Percentiles rank a stretch among this genome's conserved stretches.
phyloP scores from a whole-genome alignment of 2,888 invertebrate genomes.

The Trichogramma dendrolimi region DNA sequence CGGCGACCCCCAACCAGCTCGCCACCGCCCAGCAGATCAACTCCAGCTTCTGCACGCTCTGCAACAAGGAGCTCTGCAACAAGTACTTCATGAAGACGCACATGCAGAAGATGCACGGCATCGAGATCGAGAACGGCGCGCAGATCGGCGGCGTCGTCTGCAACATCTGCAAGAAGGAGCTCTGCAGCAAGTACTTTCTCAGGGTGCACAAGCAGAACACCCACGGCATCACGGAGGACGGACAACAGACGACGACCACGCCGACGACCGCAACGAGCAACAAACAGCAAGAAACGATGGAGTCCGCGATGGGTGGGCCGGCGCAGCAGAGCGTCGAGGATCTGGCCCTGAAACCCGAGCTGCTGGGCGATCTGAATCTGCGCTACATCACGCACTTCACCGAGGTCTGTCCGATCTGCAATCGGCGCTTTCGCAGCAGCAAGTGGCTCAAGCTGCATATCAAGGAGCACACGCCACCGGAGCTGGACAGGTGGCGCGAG shows the following conservation, averaged over 20 bases:
- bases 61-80: slow-evolving; percentile 98
- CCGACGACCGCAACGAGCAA: slow-evolving; percentile 29
- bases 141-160: slow-evolving; percentile 92
- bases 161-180: slow-evolving; percentile 96
- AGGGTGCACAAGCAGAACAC: slow-evolving; percentile 97
- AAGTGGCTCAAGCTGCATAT: slow-evolving; percentile 86
- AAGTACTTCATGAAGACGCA: slow-evolving; percentile 99
- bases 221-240: slow-evolving; percentile 90
- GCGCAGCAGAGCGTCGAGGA: slow-evolving; percentile 42
- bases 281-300: slow-evolving; percentile 42
- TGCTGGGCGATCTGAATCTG: slow-evolving; percentile 59
- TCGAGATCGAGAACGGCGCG: slow-evolving; percentile 87
- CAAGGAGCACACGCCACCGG: slow-evolving; percentile 75
- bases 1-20: slow-evolving; percentile 16
- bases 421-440: slow-evolving; percentile 79
- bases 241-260: slow-evolving; percentile 48
- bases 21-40: slow-evolving; percentile 12
- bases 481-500: slow-evolving; percentile 62
- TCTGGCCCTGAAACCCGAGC: slow-evolving; percentile 55
- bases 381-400: slow-evolving; percentile 66
- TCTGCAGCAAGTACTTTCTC: slow-evolving; percentile 96
- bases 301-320: slow-evolving; percentile 17
- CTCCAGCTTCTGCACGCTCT: slow-evolving; percentile 92
- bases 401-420: slow-evolving; percentile 81
- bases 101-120: slow-evolving; percentile 98